A percentile compares a stretch with the other conserved stretches of the same genome.
These are phyloP conservation scores for Lomographa bimaculata DNA, from an alignment of 2,888 invertebrate genomes.

Conservation along the genomic window DNA sequence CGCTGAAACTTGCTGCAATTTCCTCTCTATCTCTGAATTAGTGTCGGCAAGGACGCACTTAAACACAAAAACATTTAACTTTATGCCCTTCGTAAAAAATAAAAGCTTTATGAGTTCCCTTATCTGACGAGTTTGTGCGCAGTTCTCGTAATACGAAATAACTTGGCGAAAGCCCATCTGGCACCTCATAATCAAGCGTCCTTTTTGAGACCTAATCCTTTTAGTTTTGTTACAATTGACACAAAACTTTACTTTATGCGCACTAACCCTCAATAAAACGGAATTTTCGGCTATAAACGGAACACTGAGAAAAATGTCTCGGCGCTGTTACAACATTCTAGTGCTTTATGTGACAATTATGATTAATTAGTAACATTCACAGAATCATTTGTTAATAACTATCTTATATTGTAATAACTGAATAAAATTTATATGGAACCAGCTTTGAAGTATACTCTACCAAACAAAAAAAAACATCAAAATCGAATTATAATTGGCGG, in stretches of 20 bases:
- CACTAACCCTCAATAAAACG: conserved; percentile 23
- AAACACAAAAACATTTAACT: conserved; percentile 21
- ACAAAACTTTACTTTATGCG: conserved; percentile 21
- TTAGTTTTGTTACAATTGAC: conserved; percentile 19
- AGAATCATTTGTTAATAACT: no score
- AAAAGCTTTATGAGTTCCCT: conserved; percentile 20
- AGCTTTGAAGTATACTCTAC: no score
- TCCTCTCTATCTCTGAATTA: conserved; percentile 6
- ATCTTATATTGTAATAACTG: no score
- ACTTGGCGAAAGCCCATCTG: conserved; percentile 19
- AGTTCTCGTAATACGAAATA: conserved; percentile 15
- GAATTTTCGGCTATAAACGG: no score
- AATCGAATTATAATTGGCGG: no score
- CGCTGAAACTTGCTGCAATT: conserved; percentile 4
- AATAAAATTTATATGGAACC: no score
- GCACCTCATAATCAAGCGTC: conserved; percentile 12
- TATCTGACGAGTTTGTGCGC: conserved; percentile 16
- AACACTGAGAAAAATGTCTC: no score
- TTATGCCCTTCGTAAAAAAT: conserved; percentile 20
- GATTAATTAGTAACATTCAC: no score
- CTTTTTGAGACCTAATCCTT: conserved; percentile 14
- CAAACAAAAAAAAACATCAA: no score
- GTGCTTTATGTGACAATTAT: no score
- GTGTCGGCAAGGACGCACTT: conserved; percentile 2
- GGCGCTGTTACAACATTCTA: no score